Base-by-base conservation (phyloP, 2,797 vertebrate species). In the Podarcis lilfordi region DNA sequence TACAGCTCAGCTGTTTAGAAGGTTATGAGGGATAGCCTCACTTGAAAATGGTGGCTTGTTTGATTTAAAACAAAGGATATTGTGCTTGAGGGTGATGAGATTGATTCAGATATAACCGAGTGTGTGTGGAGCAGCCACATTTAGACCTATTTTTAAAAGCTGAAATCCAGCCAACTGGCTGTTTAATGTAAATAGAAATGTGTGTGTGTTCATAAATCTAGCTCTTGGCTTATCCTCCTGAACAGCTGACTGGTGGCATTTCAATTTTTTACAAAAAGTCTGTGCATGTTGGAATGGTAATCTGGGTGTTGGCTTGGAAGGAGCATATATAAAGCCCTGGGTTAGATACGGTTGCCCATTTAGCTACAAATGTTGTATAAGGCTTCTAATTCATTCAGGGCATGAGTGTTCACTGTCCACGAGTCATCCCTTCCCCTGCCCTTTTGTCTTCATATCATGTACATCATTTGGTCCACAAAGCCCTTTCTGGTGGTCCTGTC, bases 401-500 rank as follows among this genome's bases (percentile, higher is more conserved):
- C 6, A 69, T 81, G 82, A 82, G 88, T 71, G 21, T 74, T 89
- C 82, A 91, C 50, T 71, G 21, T 71, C 88, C 82, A 91, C 50
- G 0, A 29, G 40, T 74, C 81, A 3, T 86, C 74, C 4, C 4
- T 91, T 89, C 87, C 90, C 89, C 11, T 17, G 87, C 91, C 94
- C 92, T 83, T 93, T 88, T 32, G 71, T 94, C 74, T 92, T 61
- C 35, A 61, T 66, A 89, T 66, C 37, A 88, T 82, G 74, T 59
- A 6, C 40, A 84, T 93, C 84, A 81, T 43, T 93, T 92, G 43
- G 88, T 79, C 55, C 83, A 43, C 0, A 87, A 76, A 91, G 0
- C 86, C 76, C 92, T 32, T 91, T 94, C 94, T 93, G 88, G 90
- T 92, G 88, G 87, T 55, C 25, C 85, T 35, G 37, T 50, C 50